Evolutionary conservation across 23 tunicate genomes (phyloP), one percentile per base, ranked within the genome.

Genomic region (Phallusia fumigata): DNA sequence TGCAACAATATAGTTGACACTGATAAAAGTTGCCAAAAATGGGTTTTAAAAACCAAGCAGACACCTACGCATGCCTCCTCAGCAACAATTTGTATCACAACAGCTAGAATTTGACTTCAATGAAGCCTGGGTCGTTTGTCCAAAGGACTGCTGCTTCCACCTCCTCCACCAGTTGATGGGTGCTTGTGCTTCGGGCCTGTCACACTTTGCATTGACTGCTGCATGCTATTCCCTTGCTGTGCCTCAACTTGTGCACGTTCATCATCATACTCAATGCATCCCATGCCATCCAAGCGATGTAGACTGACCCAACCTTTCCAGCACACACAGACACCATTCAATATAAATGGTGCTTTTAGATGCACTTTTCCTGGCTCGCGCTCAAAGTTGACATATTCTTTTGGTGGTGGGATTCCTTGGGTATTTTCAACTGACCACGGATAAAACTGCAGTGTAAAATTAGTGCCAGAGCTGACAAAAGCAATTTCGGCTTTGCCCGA

Each of bases 361-460:
- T 77, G 75, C 21, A 89, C 96, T 76, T 91, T 91, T 47, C 99
- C 99, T 11, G 86, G 97, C 80, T 97, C 99, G 64, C 86, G 83
- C 16, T 97, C 97, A 81, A 92, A 97, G 74, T 97, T 94, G 52
- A 88, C 94, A 76, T 86, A 97, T n/a, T 97, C 99, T 65, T 92
- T 97, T 64, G 97, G 89, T 24, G 99, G 99, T 26, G 73, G 44
- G 52, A 89, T 78, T 33, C 97, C 93, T 49, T 97, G 97, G 0
- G 40, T 80, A 51, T 82, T 82, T 44, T 88, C 95, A 36, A 75
- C 80, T 76, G 64, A 83, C 90, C 88, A 97, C 30, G 97, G 99
- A 47, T 85, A 97, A 86, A 86, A 97, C 73, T 85, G 90, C 65
- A 97, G 87, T 2, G 90, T 53, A 35, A 97, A 65, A 65, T 97